A percentile compares a stretch with the other conserved stretches of the same genome.
Evolutionary conservation across 2,797 vertebrate genomes (phyloP).

Genomic region (Tympanoctomys barrerae): DNA sequence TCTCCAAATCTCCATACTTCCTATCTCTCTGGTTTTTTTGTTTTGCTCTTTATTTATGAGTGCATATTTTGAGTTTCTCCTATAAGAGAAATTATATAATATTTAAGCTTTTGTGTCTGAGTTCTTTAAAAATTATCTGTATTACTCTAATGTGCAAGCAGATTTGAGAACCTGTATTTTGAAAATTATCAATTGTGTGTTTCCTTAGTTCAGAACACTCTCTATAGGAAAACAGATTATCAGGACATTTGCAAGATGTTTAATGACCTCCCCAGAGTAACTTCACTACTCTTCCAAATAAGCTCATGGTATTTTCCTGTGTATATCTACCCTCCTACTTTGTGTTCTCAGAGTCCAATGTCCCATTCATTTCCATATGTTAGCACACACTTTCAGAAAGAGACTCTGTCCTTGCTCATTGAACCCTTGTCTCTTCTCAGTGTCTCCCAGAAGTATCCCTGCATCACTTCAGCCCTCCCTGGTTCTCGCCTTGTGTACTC

Average conservation of each 20-base stretch:
- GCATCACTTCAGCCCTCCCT: not conserved
- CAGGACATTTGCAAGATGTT: not conserved
- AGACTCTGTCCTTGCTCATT: not conserved
- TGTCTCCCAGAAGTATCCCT: not conserved
- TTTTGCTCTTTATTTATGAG: not conserved
- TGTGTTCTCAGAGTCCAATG: not conserved
- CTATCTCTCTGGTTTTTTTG: not conserved
- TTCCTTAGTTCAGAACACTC: not conserved
- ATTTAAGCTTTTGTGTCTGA: not conserved
- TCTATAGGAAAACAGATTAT: conserved; percentile 11
- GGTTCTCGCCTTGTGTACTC: not conserved
- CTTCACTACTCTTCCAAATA: not conserved
- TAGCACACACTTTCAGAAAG: not conserved
- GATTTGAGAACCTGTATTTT: conserved; percentile 43
- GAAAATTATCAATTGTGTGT: not conserved
- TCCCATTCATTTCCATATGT: not conserved
- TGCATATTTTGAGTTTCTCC: not conserved
- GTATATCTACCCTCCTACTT: not conserved
- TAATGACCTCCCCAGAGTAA: not conserved
- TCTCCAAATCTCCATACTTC: not conserved
- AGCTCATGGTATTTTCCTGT: not conserved
- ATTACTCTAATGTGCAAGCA: conserved; percentile 6
- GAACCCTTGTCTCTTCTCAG: not conserved
- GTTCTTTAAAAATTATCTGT: not conserved
- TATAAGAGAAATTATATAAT: not conserved